Evolutionary conservation across 2,888 invertebrate species (phyloP).

Genomic region (Pheosia tremula): DNA sequence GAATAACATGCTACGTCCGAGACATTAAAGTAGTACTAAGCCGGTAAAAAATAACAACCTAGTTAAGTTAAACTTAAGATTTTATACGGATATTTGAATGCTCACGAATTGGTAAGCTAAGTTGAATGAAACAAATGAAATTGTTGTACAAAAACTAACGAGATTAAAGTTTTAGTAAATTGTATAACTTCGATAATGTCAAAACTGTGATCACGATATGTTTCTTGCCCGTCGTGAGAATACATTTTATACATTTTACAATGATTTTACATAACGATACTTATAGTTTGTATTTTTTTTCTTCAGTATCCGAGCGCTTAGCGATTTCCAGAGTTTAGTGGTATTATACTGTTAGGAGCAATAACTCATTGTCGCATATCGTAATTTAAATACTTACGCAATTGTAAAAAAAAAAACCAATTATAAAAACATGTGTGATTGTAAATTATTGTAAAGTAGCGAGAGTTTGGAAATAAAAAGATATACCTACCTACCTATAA

Average conservation of each 20-base stretch:
- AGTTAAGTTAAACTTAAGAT: slow-evolving; percentile 2
- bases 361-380: slow-evolving; percentile 75
- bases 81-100: slow-evolving; percentile 19
- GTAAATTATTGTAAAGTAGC: slow-evolving; percentile 67
- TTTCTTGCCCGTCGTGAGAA: slow-evolving; percentile 21
- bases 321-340: slow-evolving; percentile 31
- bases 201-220: slow-evolving; percentile 41
- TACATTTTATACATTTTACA: slow-evolving; percentile 30
- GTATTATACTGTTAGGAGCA: slow-evolving; percentile 59
- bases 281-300: slow-evolving; percentile 20
- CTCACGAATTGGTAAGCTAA: slow-evolving; percentile 28
- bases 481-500: slow-evolving; percentile 11
- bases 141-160: slow-evolving; percentile 40
- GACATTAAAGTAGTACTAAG: not conserved
- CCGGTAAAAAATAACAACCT: not conserved
- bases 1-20: slow-evolving; percentile 1
- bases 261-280: slow-evolving; percentile 14
- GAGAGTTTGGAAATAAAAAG: slow-evolving; percentile 68
- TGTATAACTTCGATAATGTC: slow-evolving; percentile 24
- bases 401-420: slow-evolving; percentile 61
- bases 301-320: slow-evolving; percentile 33
- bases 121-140: slow-evolving; percentile 16
- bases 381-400: slow-evolving; percentile 43
- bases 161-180: slow-evolving; percentile 15
- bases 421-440: slow-evolving; percentile 44